Percentiles rank a stretch among this genome's conserved stretches.
Evolutionary conservation across 2,113 vertebrate genomes (phyloP).

Genomic region (Amblyornis subalaris): DNA sequence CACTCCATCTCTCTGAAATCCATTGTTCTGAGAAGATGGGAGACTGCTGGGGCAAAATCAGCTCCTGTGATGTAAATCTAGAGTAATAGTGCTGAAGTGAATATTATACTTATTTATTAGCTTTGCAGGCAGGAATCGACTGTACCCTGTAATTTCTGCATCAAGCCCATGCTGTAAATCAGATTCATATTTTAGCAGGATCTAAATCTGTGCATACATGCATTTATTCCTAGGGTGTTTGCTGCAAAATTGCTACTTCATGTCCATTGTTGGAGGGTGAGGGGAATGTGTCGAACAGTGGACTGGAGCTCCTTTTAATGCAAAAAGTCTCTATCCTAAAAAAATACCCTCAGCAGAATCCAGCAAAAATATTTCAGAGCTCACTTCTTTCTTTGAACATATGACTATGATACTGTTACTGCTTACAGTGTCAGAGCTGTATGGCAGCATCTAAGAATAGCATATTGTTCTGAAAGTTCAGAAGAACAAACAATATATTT

Average conservation of each 20-base stretch:
- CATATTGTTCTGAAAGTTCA: neutral
- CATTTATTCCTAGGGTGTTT: neutral
- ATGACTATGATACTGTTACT: neutral
- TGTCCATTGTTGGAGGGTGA: neutral
- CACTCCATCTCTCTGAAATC: neutral
- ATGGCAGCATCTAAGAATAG: neutral
- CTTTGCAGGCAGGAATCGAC: neutral
- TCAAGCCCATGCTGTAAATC: neutral
- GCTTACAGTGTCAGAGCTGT: neutral
- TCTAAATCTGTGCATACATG: neutral
- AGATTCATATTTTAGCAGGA: neutral
- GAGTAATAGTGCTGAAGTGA: neutral
- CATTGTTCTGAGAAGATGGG: neutral
- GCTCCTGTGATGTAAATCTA: neutral
- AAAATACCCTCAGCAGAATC: neutral
- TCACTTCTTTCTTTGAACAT: neutral
- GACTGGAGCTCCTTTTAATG: neutral
- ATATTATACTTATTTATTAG: neutral
- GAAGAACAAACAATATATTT: neutral
- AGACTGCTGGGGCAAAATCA: neutral
- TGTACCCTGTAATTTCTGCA: neutral
- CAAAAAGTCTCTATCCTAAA: neutral
- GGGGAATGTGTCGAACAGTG: neutral
- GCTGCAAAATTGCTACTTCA: neutral
- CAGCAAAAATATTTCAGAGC: neutral